phyloP scores from a whole-genome alignment of 23 tunicate species.

The Halocynthia aurantium region DNA sequence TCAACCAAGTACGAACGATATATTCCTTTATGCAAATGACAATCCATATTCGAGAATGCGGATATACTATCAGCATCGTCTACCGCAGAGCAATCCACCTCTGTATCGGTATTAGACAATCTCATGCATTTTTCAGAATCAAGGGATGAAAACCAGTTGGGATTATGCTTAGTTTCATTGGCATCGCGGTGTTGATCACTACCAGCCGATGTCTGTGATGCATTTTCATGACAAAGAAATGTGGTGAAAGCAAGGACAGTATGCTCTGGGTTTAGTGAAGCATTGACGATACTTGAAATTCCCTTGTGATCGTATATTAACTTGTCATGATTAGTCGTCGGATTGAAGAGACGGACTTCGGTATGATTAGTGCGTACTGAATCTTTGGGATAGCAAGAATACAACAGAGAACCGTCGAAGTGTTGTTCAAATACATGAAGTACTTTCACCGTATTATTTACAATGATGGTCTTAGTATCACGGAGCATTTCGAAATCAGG shows the following conservation, averaged over 20 bases:
- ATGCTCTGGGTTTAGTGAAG: conserved; percentile 42
- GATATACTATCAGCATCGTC: background rate
- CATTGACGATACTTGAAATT: conserved; percentile 32
- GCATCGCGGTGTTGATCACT: background rate
- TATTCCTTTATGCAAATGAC: background rate
- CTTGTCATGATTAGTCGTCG: conserved; percentile 19
- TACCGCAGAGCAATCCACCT: background rate
- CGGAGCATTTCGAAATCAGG: too few relatives aligned
- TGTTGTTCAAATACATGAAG: conserved; percentile 2
- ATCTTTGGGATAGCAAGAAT: background rate
- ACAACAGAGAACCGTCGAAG: conserved; percentile 11
- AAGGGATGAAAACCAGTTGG: background rate
- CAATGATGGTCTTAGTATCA: too few relatives aligned
- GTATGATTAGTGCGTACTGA: background rate
- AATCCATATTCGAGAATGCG: background rate
- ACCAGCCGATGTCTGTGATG: background rate
- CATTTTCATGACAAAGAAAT: background rate
- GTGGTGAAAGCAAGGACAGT: conserved; percentile 36
- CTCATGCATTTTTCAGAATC: background rate
- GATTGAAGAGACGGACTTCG: conserved; percentile 7
- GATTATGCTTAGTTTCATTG: background rate
- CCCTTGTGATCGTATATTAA: conserved; percentile 25
- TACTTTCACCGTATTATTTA: too few relatives aligned
- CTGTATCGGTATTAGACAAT: background rate
- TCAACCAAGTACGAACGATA: conserved; percentile 15